Evolutionary conservation across 2,888 invertebrate genomes (phyloP).

Genomic region (Drosophila siamana): DNA sequence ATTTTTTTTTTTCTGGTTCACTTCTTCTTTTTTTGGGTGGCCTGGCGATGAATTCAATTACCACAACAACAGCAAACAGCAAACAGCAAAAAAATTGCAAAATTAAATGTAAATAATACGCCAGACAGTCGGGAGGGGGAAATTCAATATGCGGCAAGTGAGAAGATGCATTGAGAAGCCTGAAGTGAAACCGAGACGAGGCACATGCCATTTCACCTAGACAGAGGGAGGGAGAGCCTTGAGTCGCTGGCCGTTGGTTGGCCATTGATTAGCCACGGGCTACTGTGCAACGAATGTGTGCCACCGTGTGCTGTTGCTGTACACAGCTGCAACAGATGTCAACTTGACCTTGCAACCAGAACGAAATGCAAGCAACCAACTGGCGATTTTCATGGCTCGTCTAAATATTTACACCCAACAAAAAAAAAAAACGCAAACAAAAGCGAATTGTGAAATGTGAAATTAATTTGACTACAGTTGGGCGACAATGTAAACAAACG

Average conservation of each 20-base stretch:
- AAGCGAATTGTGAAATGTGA: constrained; percentile 65
- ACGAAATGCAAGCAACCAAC: constrained; percentile 53
- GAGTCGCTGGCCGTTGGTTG: too few species aligned
- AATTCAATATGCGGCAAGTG: constrained; percentile 38
- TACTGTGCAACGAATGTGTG: constrained; percentile 46
- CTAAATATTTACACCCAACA: constrained; percentile 75
- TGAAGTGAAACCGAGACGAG: constrained; percentile 36
- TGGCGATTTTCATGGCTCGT: constrained; percentile 58
- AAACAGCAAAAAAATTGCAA: constrained; percentile 28
- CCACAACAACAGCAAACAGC: not conserved
- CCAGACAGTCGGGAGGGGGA: not conserved
- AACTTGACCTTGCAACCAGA: constrained; percentile 79
- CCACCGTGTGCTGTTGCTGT: constrained; percentile 58
- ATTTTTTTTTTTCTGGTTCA: too few species aligned
- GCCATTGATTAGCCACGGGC: constrained; percentile 49
- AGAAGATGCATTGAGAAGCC: too few species aligned
- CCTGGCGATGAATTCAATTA: constrained; percentile 66
- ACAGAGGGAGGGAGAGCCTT: not conserved
- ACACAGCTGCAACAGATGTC: constrained; percentile 65
- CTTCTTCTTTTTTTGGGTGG: constrained; percentile 66
- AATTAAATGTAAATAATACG: constrained; percentile 43
- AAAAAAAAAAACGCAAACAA: constrained; percentile 9
- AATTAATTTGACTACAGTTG: constrained; percentile 77
- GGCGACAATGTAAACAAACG: constrained; percentile 8
- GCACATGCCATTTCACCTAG: constrained; percentile 75